Percentiles rank a stretch among this genome's conserved stretches.
Conservation (phyloP, 2,113 vertebrate species). For the Onychorhynchus coronatus region DNA sequence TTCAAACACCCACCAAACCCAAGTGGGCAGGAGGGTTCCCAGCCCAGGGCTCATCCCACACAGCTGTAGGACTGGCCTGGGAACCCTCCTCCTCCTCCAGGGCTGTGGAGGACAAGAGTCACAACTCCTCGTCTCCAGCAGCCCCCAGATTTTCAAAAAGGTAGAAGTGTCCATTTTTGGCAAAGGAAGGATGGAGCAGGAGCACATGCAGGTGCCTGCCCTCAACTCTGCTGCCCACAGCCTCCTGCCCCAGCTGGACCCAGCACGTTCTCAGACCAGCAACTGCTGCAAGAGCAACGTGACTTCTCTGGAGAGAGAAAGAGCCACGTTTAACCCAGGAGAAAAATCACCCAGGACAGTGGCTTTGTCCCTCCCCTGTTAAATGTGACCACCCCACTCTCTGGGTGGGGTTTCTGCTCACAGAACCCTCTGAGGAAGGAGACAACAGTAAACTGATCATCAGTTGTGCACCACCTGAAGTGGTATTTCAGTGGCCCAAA, state of each 20-base stretch:
- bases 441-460: fast-evolving
- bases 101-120: neutral
- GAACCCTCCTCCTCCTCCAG: neutral
- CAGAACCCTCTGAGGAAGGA: neutral
- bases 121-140: neutral
- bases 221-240: neutral
- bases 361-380: neutral
- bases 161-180: neutral
- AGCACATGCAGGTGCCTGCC: neutral
- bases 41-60: neutral
- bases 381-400: fast-evolving
- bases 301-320: neutral
- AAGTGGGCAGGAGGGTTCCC: neutral
- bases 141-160: neutral
- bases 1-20: neutral
- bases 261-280: neutral
- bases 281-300: neutral
- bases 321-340: neutral
- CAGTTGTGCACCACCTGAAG: too few species aligned
- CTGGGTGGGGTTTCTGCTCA: neutral
- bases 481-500: neutral
- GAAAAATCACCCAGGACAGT: neutral
- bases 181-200: neutral
- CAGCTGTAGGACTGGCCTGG: neutral
- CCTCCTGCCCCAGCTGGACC: neutral